Base-by-base conservation (phyloP, 2,113 vertebrate species). In the Dicerorhinus sumatrensis region DNA sequence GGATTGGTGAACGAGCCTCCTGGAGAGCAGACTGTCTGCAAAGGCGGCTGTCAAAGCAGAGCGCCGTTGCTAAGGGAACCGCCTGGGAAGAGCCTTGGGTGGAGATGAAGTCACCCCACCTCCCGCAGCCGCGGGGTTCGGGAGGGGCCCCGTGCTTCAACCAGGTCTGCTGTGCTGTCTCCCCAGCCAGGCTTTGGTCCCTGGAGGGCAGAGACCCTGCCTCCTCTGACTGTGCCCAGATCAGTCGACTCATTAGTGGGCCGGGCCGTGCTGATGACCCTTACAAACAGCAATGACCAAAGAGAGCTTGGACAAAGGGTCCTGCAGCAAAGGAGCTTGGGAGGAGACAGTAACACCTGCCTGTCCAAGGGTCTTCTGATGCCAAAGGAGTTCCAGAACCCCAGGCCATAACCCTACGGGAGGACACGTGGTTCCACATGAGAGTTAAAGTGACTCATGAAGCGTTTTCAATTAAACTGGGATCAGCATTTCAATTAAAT, bases 41-140 rank as follows among this genome's bases (percentile, higher is more conserved):
- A 92, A 58, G 80, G 60, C n/a, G 16, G 86, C 98, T 98, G 97
- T 98, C 97, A 97, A 87, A 94, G 98, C 86, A 48, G 95, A 72
- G 63, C 54, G 39, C 94, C 79, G 98, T 98, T 98, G 98, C 98
- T 97, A 98, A 98, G 98, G 98, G 96, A 97, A 98, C 98, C 96
- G 96, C 97, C 98, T 94, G 95, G 82, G 96, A 97, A 97, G 96
- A 97, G 92, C 48, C 58, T 18, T 4, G 2, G 9, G 80, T 62
- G 54, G 80, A 83, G 92, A 92, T 75, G 91, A 89, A 97, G 90
- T 95, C 95, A 85, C 70, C 97, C 95, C 89, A 76, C 75, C 97
- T 96, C 94, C 39, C 0, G 62, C 86, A 93, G 88, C 83, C 54
- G 0, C 0, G 18, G 80, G 89, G 83, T 67, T 94, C 21, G 23